Base-by-base conservation (phyloP, 1,140 invertebrate species). In the Drusus annulatus region DNA sequence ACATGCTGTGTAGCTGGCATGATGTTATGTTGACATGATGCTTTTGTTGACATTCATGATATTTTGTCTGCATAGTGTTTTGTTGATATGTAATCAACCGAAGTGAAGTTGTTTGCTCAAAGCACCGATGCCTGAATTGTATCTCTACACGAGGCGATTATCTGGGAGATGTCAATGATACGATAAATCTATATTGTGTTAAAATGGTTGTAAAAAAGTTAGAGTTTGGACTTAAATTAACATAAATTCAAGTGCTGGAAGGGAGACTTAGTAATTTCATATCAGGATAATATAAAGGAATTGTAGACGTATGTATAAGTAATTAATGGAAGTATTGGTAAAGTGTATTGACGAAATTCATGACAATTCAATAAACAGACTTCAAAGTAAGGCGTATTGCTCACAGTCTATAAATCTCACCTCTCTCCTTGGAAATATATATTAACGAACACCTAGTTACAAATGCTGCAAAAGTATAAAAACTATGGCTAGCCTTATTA, bases 241-340 rank as follows among this genome's bases (percentile, higher is more conserved):
- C 23, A 15, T 16, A 63, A 63, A 25, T 23, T 21, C 17, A 17
- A 17, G 19, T 6, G 19, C 17, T 63, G 15, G 60, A 63, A 63
- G 60, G 60, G 54, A 56, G 54, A 63, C 60, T 63, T 63, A 63
- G 60, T 63, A 63, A 63, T 21, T 28, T 63, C 60, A 63, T 63
- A 63, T 63, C 60, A 63, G 23, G 19, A 63, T 63, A 56, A 17
- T 56, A n/a, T 56, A 56, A 21, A 56, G 19, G n/a, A 17, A 56
- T 56, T 17, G 54, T 56, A 56, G 19, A 45, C 36, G 36, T 45
- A 45, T 45, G 36, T 45, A 45, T 45, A 45, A 45, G 36, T 45
- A 45, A 45, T 45, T 45, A 45, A 45, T 45, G 36, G 10, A 45
- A 13, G 36, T 45, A 13, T 45, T 45, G 1, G 8, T 45, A 45